Evolutionary conservation across 2,888 invertebrate species (phyloP).

Genomic region (Prionchulus punctatus): DNA sequence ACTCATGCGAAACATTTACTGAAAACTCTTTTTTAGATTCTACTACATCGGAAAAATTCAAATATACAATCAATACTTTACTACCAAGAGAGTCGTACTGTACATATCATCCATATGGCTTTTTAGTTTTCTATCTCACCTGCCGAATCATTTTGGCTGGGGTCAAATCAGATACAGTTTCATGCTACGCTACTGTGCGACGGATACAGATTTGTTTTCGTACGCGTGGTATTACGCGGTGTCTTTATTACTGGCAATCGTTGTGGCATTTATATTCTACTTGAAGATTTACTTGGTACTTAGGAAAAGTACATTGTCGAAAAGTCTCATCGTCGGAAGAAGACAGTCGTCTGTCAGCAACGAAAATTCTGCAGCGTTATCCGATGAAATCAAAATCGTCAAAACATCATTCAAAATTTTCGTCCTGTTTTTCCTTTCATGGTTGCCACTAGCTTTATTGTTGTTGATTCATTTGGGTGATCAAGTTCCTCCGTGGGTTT

Average conservation of each 20-base stretch:
- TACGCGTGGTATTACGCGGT: conserved; percentile 20
- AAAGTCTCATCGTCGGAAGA: background rate
- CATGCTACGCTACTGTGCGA: background rate
- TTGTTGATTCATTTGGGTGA: background rate
- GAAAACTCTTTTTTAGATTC: background rate
- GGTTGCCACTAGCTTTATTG: background rate
- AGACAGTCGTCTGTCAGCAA: background rate
- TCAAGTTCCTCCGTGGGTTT: background rate
- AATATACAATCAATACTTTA: background rate
- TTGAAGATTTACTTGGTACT: conserved; percentile 17
- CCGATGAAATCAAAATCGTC: background rate
- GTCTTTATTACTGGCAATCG: conserved; percentile 17
- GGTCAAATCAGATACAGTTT: conserved; percentile 18
- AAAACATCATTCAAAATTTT: background rate
- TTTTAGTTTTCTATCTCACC: background rate
- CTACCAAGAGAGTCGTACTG: background rate
- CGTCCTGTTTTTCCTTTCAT: background rate
- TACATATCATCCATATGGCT: background rate
- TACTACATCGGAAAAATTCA: background rate
- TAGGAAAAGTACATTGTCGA: background rate
- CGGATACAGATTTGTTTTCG: conserved; percentile 17
- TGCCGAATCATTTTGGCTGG: conserved; percentile 22
- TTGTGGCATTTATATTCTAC: conserved; percentile 17
- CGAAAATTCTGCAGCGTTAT: no score
- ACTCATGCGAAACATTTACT: no score